These are phyloP conservation scores for Drosophila grimshawi DNA, from an alignment of 1,140 invertebrate species.

Conservation along the genomic window DNA sequence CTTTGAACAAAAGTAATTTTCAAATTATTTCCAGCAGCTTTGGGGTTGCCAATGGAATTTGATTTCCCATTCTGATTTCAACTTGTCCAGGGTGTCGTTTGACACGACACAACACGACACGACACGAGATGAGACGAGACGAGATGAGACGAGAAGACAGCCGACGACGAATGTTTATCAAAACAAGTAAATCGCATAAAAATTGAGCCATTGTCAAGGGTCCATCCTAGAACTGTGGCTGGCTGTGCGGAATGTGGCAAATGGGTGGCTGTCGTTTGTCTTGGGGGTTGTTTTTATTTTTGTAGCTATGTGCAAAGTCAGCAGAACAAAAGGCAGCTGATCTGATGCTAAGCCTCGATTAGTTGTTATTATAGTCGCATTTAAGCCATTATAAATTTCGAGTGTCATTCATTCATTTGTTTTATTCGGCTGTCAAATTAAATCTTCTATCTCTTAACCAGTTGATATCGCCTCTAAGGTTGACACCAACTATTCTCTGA, in stretches of 20 bases:
- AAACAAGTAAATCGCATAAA: constrained; percentile 80
- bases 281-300: constrained; percentile 29
- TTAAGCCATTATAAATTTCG: constrained; percentile 70
- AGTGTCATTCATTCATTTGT: constrained; percentile 17
- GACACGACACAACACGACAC: constrained; percentile 45
- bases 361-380: constrained; percentile 69
- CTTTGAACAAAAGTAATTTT: constrained; percentile 63
- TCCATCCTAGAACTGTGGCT: constrained; percentile 6
- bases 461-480: not conserved
- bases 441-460: not conserved
- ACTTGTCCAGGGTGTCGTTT: constrained; percentile 63
- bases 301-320: constrained; percentile 22
- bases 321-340: constrained; percentile 32
- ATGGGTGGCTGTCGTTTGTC: not conserved
- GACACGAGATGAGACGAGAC: not conserved
- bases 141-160: constrained; percentile 20
- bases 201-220: constrained; percentile 79
- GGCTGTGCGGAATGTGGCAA: not conserved
- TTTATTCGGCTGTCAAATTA: constrained; percentile 19
- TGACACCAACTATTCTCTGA: not conserved
- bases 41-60: constrained; percentile 51
- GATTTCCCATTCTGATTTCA: constrained; percentile 40
- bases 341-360: constrained; percentile 56
- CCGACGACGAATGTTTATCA: constrained; percentile 71
- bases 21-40: constrained; percentile 77